Evolutionary conservation across 2,113 vertebrate genomes (phyloP), one percentile per base, ranked within the genome.

Genomic region (Bambusicola thoracicus): DNA sequence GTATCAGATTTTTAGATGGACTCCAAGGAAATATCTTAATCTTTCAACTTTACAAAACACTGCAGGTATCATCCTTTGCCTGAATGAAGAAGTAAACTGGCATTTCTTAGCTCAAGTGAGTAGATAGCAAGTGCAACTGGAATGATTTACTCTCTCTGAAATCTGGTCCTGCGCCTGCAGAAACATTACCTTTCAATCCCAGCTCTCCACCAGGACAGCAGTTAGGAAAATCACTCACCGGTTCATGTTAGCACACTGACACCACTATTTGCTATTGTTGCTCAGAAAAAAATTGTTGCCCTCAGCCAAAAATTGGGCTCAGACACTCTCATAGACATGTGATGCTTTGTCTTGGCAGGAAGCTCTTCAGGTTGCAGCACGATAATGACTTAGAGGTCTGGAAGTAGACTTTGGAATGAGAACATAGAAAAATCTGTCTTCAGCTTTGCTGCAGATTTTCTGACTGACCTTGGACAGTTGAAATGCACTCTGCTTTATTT

Each of bases 261-360:
- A 95, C 91, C 86, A 86, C 93, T 91, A 91, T 97, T 97, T 95
- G 65, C 66, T 91, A 46, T 86, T 94, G 69, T 51, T 82, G 56
- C 76, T 95, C 74, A 84, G 93, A 94, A 95, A 94, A 94, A 94
- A 95, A 95, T 95, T 92, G 93, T 78, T 87, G 87, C 79, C 73
- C 92, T 95, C 93, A 92, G 79, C 87, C 90, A 89, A 94, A 94
- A 93, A 94, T 77, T 91, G 89, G 61, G 76, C 85, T 92, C 90
- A 88, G 87, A 88, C 62, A 58, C 48, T 92, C 65, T 92, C 8
- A 5, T 6, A 41, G 87, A 75, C 65, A 7, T 70, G 77, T 59
- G 69, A 84, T 84, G 83, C 91, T 96, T 96, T 95, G 87, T 94
- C 73, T 95, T 92, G 84, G 59, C 34, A 58, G 85, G 85, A 92